Conservation (phyloP, 2,888 invertebrate species). For the Odontocolon sp. region DNA sequence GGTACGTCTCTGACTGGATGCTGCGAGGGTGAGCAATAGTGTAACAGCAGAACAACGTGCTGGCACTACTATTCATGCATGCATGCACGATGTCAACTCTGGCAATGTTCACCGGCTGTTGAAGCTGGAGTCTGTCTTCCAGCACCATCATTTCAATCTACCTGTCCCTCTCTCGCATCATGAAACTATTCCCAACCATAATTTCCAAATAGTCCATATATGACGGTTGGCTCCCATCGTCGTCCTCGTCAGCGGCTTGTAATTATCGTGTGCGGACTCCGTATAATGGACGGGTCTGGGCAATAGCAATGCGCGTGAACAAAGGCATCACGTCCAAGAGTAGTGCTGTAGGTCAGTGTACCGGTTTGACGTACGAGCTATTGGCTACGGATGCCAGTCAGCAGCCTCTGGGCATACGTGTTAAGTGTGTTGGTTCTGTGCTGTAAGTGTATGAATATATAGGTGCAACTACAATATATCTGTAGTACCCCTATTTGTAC, state of each 20-base stretch:
- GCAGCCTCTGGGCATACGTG: conserved; percentile 39
- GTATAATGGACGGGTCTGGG: conserved; percentile 71
- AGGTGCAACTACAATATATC: too few species aligned
- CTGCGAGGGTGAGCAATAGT: conserved; percentile 28
- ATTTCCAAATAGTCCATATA: too few species aligned
- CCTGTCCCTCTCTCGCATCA: conserved; percentile 46
- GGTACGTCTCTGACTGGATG: conserved; percentile 7
- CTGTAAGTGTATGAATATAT: conserved; percentile 24
- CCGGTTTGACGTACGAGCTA: conserved; percentile 68
- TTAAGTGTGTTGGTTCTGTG: conserved; percentile 16
- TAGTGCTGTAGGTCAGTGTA: conserved; percentile 71
- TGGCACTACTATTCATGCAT: conserved; percentile 30
- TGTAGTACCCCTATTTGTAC: too few species aligned
- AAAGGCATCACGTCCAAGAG: conserved; percentile 45
- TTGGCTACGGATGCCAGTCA: conserved; percentile 61
- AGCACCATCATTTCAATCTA: conserved; percentile 33
- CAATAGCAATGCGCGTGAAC: conserved; percentile 64
- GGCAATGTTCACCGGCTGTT: too few species aligned
- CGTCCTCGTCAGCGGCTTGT: conserved; percentile 59
- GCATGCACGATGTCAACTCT: conserved; percentile 21
- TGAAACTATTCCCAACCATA: too few species aligned
- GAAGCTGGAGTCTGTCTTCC: conserved; percentile 27
- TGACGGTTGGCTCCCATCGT: conserved; percentile 20
- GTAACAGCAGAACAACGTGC: conserved; percentile 28
- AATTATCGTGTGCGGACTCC: conserved; percentile 70